Base-by-base conservation (phyloP, 2,113 vertebrate species). In the Suncus etruscus region DNA sequence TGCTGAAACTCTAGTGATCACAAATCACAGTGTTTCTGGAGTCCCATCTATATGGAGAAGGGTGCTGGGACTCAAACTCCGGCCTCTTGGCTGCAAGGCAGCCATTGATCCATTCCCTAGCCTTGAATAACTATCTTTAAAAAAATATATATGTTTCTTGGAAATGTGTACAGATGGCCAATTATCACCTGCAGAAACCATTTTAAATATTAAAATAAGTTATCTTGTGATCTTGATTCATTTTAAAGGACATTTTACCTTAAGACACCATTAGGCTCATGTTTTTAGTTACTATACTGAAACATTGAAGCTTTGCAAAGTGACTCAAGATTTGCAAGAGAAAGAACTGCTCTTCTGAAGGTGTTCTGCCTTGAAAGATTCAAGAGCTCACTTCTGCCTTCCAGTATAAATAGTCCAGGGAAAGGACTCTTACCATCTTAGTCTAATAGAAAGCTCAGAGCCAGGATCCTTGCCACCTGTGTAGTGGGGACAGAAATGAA, bases 141-240 rank as follows among this genome's bases (percentile, higher is more conserved):
- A 22, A 5, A 61, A 61, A 61, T 4, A 86, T 86, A 91, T 39
- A 81, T 48, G 73, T 76, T 72, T 89, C 75, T 87, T 74, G 65
- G 86, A 87, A 85, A 89, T 39, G 39, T 39, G 39, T 68, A 63
- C 29, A 87, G 75, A 79, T 73, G 74, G 73, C 51, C 89, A 83
- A 83, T 48, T 29, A 76, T 75, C 32, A 31, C 27, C 75, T 39
- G 39, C 73, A 92, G 82, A 77, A 73, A 80, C 76, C 54, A 54
- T 51, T 83, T 93, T 32, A 83, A 61, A 76, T 84, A 66, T 74
- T 90, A 81, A 76, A 94, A 81, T 61, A 51, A 76, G 24, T 86
- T 47, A 54, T 68, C 18, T 84, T 91, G 54, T 48, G 39, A 95
- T 75, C 11, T 83, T 86, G 18, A 69, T 51, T 86, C 51, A 51